Conservation (phyloP, 1,140 invertebrate species). For the Grapholita molesta region DNA sequence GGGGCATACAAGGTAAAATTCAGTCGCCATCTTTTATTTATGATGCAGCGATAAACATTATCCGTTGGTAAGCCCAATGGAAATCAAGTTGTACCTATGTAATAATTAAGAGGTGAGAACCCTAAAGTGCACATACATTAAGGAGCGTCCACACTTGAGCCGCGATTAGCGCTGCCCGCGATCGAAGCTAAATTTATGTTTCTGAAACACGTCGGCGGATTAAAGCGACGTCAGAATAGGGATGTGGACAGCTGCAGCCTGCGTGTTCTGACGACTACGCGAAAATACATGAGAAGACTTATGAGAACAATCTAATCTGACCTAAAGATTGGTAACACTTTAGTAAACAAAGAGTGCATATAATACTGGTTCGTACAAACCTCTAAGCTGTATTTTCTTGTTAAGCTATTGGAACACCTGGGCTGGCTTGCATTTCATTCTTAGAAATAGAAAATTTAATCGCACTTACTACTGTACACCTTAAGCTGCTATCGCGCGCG, state of each 20-base stretch:
- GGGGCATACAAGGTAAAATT: too few species aligned
- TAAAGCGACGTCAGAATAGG: constrained; percentile 41
- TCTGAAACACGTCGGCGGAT: constrained; percentile 58
- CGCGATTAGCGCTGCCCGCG: constrained; percentile 67
- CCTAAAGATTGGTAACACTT: constrained; percentile 25
- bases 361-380: background rate
- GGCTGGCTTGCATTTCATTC: background rate
- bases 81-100: background rate
- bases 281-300: background rate
- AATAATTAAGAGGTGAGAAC: constrained; percentile 18
- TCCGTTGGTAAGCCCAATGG: background rate
- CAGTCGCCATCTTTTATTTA: too few species aligned
- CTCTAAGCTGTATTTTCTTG: background rate
- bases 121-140: constrained; percentile 56
- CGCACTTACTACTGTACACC: background rate
- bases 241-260: constrained; percentile 48
- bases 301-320: background rate
- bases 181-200: constrained; percentile 74
- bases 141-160: constrained; percentile 67
- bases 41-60: background rate
- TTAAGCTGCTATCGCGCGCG: background rate
- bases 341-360: background rate
- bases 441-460: constrained; percentile 8
- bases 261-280: constrained; percentile 33
- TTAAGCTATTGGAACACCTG: background rate